Evolutionary conservation across 2,113 vertebrate genomes (phyloP).

Genomic region (Synchiropus splendidus): DNA sequence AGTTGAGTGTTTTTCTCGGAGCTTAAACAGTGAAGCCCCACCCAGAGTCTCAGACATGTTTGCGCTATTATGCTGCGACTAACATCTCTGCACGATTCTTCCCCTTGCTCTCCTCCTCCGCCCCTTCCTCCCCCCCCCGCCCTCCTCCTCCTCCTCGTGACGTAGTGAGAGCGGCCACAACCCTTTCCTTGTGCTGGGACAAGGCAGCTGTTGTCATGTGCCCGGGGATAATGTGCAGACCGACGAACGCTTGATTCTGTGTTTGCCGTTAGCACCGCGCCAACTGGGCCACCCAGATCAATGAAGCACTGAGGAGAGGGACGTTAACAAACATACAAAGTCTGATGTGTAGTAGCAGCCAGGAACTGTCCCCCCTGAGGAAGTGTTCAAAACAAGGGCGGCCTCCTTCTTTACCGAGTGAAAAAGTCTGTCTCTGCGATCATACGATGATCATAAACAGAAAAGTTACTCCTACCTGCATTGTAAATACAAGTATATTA

Average conservation of each 20-base stretch:
- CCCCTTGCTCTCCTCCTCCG: slow-evolving; percentile 24
- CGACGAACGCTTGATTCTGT: slow-evolving; percentile 42
- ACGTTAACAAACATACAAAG: too few relatives aligned
- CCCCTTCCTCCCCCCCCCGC: slow-evolving; percentile 9
- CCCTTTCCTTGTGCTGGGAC: slow-evolving; percentile 50
- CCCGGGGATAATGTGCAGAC: slow-evolving; percentile 40
- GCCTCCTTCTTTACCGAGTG: too few relatives aligned
- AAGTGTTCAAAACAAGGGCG: too few relatives aligned
- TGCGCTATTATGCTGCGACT: slow-evolving; percentile 52
- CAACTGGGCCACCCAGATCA: slow-evolving; percentile 45
- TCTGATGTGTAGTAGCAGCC: too few relatives aligned
- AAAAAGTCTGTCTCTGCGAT: too few relatives aligned
- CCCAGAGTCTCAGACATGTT: slow-evolving; percentile 53
- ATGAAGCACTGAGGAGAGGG: too few relatives aligned
- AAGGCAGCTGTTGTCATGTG: slow-evolving; percentile 61
- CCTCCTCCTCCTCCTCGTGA: slow-evolving; percentile 36
- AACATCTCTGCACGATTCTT: slow-evolving; percentile 34
- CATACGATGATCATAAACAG: too few relatives aligned
- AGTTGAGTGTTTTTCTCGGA: too few relatives aligned
- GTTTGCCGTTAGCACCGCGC: slow-evolving; percentile 34
- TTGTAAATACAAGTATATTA: too few relatives aligned
- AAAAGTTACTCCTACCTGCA: too few relatives aligned
- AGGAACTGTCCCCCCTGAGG: too few relatives aligned
- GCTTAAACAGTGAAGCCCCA: slow-evolving; percentile 40
- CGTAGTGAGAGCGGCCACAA: slow-evolving; percentile 37